phyloP scores from a whole-genome alignment of 2,797 vertebrate species.

The Taeniopygia guttata region DNA sequence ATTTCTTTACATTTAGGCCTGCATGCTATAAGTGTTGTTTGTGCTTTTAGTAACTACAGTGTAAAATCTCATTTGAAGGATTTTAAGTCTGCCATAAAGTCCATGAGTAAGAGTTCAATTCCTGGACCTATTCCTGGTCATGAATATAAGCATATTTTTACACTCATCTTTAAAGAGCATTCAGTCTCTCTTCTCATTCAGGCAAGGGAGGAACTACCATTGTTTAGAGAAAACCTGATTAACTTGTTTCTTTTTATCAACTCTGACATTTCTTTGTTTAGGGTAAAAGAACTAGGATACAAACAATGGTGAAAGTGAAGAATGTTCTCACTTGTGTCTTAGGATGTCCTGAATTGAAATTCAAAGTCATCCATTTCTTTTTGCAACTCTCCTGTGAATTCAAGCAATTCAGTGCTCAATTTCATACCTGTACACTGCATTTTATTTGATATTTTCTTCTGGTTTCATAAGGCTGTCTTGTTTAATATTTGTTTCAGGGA shows the following conservation, averaged over 20 bases:
- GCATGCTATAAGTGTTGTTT: not conserved
- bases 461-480: not conserved
- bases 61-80: not conserved
- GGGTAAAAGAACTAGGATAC: not conserved
- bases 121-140: not conserved
- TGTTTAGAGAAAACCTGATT: not conserved
- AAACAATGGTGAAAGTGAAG: not conserved
- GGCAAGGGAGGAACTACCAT: not conserved
- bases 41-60: not conserved
- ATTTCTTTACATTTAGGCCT: not conserved
- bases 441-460: not conserved
- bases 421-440: not conserved
- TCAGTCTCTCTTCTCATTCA: not conserved
- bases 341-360: not conserved
- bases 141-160: not conserved
- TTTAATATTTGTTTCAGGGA: not conserved
- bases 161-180: not conserved
- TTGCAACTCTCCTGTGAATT: not conserved
- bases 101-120: not conserved
- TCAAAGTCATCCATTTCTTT: not conserved
- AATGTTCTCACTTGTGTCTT: not conserved
- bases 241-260: not conserved
- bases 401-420: not conserved
- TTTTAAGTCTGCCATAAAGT: not conserved
- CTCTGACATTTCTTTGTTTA: not conserved